These are phyloP conservation scores for Magallana nippona DNA, from an alignment of 2,888 invertebrate species.

Conservation along the genomic window DNA sequence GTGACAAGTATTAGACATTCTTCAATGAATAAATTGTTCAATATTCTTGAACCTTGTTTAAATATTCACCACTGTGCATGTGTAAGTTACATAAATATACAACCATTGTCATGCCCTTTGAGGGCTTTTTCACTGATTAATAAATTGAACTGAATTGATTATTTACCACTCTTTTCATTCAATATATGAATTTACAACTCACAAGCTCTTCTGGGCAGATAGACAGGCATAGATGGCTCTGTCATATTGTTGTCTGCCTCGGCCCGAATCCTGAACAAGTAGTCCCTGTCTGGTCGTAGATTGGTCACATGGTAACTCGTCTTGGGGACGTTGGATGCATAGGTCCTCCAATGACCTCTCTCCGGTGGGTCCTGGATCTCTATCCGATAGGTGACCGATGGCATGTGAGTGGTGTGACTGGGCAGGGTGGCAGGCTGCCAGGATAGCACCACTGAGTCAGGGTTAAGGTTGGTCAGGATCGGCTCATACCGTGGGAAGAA, in stretches of 20 bases:
- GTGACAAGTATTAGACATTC: neutral
- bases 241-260: constrained; percentile 97
- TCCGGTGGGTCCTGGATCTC: constrained; percentile 86
- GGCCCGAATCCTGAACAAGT: constrained; percentile 95
- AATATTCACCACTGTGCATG: no score
- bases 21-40: no score
- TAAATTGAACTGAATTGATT: no score
- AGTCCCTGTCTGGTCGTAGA: constrained; percentile 85
- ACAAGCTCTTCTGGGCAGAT: constrained; percentile 73
- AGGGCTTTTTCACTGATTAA: no score
- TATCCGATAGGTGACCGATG: constrained; percentile 95
- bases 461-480: constrained; percentile 94
- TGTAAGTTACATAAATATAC: no score
- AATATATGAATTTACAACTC: constrained; percentile 26
- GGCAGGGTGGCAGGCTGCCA: constrained; percentile 96
- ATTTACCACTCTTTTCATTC: no score
- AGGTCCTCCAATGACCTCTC: constrained; percentile 70
- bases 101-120: no score
- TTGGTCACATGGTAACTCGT: constrained; percentile 65
- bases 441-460: constrained; percentile 93
- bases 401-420: constrained; percentile 82
- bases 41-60: no score
- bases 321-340: constrained; percentile 65
- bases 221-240: constrained; percentile 90
- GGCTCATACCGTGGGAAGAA: constrained; percentile 85